Evolutionary conservation across 2,888 invertebrate genomes (phyloP), one percentile per base, ranked within the genome.

Genomic region (Crepidodera aurea): DNA sequence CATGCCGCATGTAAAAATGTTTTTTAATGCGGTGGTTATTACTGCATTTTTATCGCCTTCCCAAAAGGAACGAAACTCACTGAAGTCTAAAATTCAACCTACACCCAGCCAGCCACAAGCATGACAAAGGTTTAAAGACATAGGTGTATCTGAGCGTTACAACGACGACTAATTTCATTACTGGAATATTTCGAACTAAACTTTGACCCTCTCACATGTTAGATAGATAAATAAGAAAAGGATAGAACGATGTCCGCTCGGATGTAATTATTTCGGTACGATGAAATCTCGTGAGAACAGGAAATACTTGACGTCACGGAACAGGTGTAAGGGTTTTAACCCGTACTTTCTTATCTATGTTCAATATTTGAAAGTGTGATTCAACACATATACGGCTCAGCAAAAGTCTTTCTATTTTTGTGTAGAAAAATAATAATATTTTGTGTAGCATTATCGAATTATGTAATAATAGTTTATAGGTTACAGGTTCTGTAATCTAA

Each of bases 251-350:
- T 75, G 76, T 75, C 77, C 75, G 76, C 70, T 76, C 75, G 76
- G 77, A 77, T 76, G 77, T 79, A 79, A 79, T 79, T 79, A 79
- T 79, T 78, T 78, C 77, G 77, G 75, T 73, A 78, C 79, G 80
- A 80, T 80, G 79, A 75, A 77, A 80, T 80, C 80, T 80, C 79
- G 80, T 80, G 80, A 79, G 80, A 80, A 80, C 79, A 78, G 80
- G 80, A 80, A 80, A 75, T 77, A 69, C 66, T 68, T 78, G 78
- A 79, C 78, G 79, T 79, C 78, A 78, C 74, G 71, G 69, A 75
- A 76, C 77, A 79, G 78, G 77, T 78, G 78, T 74, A 75, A 73
- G 73, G 77, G 77, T 75, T 75, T 74, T 73, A 76, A 77, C 75
- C 77, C 73, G 75, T 59, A 62, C 57, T 58, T 54, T 60, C 57